Evolutionary conservation across 2,113 vertebrate genomes (phyloP), one percentile per base, ranked within the genome.

Genomic region (Saimiri boliviensis): DNA sequence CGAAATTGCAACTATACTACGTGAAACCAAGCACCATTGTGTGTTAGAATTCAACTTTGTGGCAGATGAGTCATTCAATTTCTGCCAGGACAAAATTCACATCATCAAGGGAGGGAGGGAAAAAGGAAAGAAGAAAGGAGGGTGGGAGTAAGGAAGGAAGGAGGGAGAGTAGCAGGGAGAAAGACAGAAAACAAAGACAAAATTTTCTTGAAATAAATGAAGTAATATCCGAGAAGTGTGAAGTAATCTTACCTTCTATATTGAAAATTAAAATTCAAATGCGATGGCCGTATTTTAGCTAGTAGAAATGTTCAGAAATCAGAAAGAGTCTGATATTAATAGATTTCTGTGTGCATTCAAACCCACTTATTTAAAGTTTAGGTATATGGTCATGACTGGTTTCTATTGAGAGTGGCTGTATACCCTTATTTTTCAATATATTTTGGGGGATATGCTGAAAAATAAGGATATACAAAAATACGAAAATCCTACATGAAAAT

Each of bases 1-100:
- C 97, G 97, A 87, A 3, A 77, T 96, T 98, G 95, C 98, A 37
- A 97, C 98, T 97, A 97, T 96, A 95, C 86, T 90, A 95, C 84
- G 86, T 97, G 81, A 92, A 98, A 92, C 80, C 66, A 98, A 97
- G 98, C 92, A 96, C 89, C 88, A 56, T 37, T 5, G 14, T 97
- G 93, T 96, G 93, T 97, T 52, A 97, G 49, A 97, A 98, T 98
- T 97, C 97, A 97, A 98, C 98, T 98, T 97, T 98, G 76, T 71
- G 91, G n/a, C 56, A 94, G 93, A 97, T 91, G 66, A 98, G 27
- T 35, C 56, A 89, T 98, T 98, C 80, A 92, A 80, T 97, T 95
- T 83, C 98, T 54, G 8, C 87, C 56, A 56, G 84, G 70, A 47
- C 97, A 93, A 85, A 94, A 98, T 98, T 94, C 98, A 54, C 0